phyloP scores from a whole-genome alignment of 1,140 invertebrate genomes.

The Drosophila arawakana region DNA sequence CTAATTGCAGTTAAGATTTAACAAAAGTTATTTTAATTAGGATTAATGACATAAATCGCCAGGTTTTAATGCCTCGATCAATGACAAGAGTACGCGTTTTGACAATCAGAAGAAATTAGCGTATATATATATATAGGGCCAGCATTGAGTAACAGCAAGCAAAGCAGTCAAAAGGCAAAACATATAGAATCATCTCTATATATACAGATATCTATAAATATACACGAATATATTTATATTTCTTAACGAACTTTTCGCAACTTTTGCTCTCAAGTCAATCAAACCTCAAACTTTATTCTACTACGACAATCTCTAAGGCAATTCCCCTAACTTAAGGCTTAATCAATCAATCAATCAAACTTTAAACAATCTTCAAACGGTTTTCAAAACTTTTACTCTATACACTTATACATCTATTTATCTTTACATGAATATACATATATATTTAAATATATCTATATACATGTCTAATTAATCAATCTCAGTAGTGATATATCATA shows the following conservation, averaged over 20 bases:
- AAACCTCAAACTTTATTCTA: constrained; percentile 72
- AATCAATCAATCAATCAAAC: constrained; percentile 67
- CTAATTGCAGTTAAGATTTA: constrained; percentile 22
- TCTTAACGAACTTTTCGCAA: constrained; percentile 71
- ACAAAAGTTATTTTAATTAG: constrained; percentile 37
- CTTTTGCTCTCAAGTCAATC: constrained; percentile 69
- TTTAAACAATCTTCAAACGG: constrained; percentile 73
- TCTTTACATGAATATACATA: constrained; percentile 21
- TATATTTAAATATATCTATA: constrained; percentile 30
- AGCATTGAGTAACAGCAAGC: constrained; percentile 37
- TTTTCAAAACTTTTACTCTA: constrained; percentile 72
- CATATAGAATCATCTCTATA: constrained; percentile 13
- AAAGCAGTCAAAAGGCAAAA: constrained; percentile 46
- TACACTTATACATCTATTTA: constrained; percentile 41
- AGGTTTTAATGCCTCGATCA: constrained; percentile 63
- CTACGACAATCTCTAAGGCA: constrained; percentile 75
- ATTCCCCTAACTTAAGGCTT: constrained; percentile 57
- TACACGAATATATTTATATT: constrained; percentile 42
- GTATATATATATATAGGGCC: constrained; percentile 56
- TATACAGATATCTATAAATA: constrained; percentile 40
- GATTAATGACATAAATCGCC: constrained; percentile 53
- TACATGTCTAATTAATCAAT: constrained; percentile 55
- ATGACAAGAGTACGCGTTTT: constrained; percentile 84
- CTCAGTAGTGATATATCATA: constrained; percentile 65
- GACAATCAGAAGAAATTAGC: constrained; percentile 84